A percentile compares a stretch with the other conserved stretches of the same genome.
Conservation (phyloP, 2,888 invertebrate genomes). For the Tipula confusa region DNA sequence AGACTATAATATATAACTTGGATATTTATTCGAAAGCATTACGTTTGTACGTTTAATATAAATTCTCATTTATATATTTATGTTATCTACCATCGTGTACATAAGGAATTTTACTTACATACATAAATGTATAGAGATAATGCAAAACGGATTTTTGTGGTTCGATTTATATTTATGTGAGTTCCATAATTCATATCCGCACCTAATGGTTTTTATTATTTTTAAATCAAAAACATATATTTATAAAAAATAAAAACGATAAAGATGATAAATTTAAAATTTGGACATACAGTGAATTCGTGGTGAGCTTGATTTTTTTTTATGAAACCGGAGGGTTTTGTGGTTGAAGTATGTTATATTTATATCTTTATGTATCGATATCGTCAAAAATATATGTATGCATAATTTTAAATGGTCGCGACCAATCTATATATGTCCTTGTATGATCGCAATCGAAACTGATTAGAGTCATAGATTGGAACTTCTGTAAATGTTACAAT, state of each 20-base stretch:
- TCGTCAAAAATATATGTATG: too few species aligned
- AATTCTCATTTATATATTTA: not conserved
- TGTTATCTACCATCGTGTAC: not conserved
- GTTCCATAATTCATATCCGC: conserved; percentile 25
- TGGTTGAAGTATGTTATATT: not conserved
- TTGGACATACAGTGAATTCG: not conserved
- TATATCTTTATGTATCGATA: too few species aligned
- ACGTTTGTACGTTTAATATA: not conserved
- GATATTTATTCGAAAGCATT: too few species aligned
- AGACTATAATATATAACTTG: too few species aligned
- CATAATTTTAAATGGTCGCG: too few species aligned
- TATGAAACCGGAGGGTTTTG: not conserved
- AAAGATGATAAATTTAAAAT: not conserved
- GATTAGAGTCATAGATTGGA: too few species aligned
- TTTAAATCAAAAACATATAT: not conserved
- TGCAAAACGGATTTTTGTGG: conserved; percentile 16
- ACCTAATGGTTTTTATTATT: conserved; percentile 6
- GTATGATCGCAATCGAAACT: too few species aligned
- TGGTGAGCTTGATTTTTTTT: not conserved
- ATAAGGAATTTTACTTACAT: conserved; percentile 5
- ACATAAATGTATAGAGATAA: too few species aligned
- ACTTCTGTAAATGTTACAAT: too few species aligned
- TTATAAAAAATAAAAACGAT: not conserved
- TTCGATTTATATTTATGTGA: not conserved
- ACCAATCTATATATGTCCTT: too few species aligned